phyloP scores from a whole-genome alignment of 2,797 vertebrate genomes.

The Bufotes viridis region DNA sequence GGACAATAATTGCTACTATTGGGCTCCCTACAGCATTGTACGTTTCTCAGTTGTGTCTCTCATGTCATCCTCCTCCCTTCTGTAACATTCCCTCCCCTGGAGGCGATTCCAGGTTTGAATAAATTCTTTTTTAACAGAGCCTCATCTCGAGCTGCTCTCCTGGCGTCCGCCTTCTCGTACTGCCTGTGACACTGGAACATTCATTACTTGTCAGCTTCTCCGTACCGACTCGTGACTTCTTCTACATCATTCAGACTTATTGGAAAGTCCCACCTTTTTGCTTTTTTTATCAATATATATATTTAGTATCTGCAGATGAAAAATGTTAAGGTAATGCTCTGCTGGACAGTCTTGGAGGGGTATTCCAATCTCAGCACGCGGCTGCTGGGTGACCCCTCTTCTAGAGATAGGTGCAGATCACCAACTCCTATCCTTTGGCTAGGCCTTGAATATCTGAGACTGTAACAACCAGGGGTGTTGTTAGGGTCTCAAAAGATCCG shows the following conservation, averaged over 20 bases:
- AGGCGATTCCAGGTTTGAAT: background rate
- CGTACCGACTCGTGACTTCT: background rate
- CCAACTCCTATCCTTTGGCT: no score
- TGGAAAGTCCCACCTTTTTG: background rate
- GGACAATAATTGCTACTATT: background rate
- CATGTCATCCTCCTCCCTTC: background rate
- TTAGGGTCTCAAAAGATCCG: no score
- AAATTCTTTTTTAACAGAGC: background rate
- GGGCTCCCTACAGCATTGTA: background rate
- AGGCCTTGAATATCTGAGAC: no score
- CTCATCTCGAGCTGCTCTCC: background rate
- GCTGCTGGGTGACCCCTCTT: background rate
- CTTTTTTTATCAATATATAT: background rate
- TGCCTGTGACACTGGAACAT: background rate
- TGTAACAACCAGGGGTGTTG: no score
- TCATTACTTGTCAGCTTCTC: conserved; percentile 6
- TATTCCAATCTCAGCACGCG: no score
- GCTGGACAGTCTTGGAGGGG: no score
- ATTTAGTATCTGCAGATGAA: background rate
- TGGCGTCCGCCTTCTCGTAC: background rate
- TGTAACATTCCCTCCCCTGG: background rate
- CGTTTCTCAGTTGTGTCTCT: no score
- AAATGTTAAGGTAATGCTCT: background rate
- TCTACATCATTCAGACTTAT: background rate
- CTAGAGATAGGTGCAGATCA: no score